Percentiles rank a stretch among this genome's conserved stretches.
These are phyloP conservation scores for Zonitis immaculata DNA, from an alignment of 2,888 invertebrate genomes.

Conservation along the genomic window DNA sequence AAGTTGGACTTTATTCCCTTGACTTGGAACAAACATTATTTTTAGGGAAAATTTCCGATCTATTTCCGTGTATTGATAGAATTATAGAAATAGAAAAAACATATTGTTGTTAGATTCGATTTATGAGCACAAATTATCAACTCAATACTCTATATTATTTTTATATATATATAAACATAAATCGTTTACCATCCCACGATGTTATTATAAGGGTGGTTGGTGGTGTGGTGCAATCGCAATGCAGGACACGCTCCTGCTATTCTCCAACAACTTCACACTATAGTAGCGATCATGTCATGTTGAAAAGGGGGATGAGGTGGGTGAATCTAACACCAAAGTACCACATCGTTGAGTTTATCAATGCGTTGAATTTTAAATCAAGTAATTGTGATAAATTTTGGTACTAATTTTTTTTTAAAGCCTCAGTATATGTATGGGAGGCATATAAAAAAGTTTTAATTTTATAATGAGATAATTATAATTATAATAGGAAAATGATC, in stretches of 20 bases:
- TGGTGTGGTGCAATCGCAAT: constrained; percentile 15
- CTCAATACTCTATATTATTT: background rate
- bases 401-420: background rate
- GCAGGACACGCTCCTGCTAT: constrained; percentile 43
- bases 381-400: constrained; percentile 16
- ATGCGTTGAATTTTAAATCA: constrained; percentile 23
- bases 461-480: background rate
- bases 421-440: no score
- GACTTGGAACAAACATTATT: background rate
- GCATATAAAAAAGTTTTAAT: no score
- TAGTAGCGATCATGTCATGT: constrained; percentile 20
- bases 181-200: background rate
- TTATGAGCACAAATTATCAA: background rate
- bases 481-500: constrained; percentile 8
- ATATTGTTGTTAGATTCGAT: background rate
- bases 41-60: background rate
- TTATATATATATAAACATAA: background rate
- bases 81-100: background rate
- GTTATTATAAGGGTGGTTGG: background rate
- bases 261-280: constrained; percentile 44
- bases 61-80: background rate
- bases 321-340: constrained; percentile 30
- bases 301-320: constrained; percentile 14
- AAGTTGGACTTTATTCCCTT: background rate
- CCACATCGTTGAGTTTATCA: constrained; percentile 35